Conservation (phyloP, 2,113 vertebrate species). For the Mesitornis unicolor region DNA sequence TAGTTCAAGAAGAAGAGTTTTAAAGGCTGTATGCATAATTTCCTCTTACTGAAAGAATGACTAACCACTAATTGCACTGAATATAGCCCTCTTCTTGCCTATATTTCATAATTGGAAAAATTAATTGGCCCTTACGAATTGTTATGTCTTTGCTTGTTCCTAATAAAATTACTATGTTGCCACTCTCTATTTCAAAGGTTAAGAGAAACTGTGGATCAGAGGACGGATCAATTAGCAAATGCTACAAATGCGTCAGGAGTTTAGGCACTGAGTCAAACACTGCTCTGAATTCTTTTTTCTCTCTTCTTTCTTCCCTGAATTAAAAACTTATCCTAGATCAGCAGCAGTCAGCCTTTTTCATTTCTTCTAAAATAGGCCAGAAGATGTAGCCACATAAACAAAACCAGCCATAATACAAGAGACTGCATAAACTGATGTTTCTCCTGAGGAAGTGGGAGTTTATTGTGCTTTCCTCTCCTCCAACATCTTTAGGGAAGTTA, state of each 20-base stretch:
- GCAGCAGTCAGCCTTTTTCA: not conserved
- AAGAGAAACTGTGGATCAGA: not conserved
- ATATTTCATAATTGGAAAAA: not conserved
- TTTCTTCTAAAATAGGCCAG: not conserved
- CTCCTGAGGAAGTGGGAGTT: fast-evolving
- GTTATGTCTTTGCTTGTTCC: not conserved
- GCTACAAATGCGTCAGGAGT: not conserved
- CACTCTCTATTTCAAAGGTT: not conserved
- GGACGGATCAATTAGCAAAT: not conserved
- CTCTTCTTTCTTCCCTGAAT: not conserved
- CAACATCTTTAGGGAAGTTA: not conserved
- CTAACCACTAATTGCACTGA: not conserved
- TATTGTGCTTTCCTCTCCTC: not conserved
- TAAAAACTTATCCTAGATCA: not conserved
- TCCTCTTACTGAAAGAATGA: not conserved
- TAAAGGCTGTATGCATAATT: not conserved
- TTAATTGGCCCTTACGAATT: not conserved
- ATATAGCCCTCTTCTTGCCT: not conserved
- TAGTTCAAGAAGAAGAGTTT: not conserved
- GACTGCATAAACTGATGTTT: not conserved
- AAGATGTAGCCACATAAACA: not conserved
- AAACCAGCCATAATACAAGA: not conserved
- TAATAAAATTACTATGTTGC: not conserved
- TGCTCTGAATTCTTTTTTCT: not conserved
- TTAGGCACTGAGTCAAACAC: fast-evolving